Base-by-base conservation (phyloP, 2,888 invertebrate genomes). In the Rhagonycha lutea region DNA sequence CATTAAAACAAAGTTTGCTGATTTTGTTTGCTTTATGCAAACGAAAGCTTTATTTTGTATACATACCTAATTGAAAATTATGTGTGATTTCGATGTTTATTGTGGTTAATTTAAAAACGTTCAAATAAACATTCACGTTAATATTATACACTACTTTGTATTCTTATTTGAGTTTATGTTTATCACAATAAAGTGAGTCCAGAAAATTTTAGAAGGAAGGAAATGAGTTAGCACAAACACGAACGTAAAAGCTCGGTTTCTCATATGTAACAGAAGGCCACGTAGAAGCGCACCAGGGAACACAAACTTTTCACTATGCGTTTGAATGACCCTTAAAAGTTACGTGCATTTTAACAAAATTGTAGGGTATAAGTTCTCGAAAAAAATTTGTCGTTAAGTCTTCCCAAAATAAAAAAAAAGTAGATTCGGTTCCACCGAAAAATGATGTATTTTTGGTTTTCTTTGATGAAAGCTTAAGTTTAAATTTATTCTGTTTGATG, bases 231-330 rank as follows among this genome's bases (percentile, higher is more conserved):
- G 32, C 8, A 14, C 63, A 61, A 62, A 62, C 63, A 71, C 71
- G 26, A 68, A 67, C 18, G 28, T 72, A 68, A 72, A 72, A 72
- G 67, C 65, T 47, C 63, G 24, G 63, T 67, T 67, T 72, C 67
- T 24, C 61, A 28, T 24, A 61, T 68, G 61, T 68, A n/a, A 68
- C 29, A 67, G 68, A 63, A 24, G 63, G 60, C 14, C 72, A 68
- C 67, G 68, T 72, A 72, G 67, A 24, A 47, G 65, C 29, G 72
- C 72, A 72, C 68, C 61, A 67, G 68, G 72, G 72, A 72, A 32
- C 72, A 72, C 60, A 72, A 67, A 72, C 72, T 65, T 72, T 67
- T 65, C 67, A 61, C 72, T 72, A 72, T 24, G 67, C 14, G 47
- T 29, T 65, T 72, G 72, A 67, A 72, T 72, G 14, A 47, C 47